Base-by-base conservation (phyloP, 2,888 invertebrate genomes). In the Coecobrya sp. region DNA sequence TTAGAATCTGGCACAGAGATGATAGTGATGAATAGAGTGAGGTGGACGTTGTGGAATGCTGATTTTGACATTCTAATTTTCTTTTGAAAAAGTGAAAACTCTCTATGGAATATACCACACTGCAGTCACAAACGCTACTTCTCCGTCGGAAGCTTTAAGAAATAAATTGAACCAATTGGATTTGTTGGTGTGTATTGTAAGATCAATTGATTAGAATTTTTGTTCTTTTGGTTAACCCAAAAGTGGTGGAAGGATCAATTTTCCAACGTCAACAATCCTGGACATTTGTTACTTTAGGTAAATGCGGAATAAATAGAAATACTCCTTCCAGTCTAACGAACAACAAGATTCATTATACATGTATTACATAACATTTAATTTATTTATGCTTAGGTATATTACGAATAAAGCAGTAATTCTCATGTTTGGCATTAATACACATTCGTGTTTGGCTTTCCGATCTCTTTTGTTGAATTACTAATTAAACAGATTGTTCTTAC, bases 11-110 rank as follows among this genome's bases (percentile, higher is more conserved):
- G n/a, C 16, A 25, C 4, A 25, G 0, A 19, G 16, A 68, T n/a
- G 68, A 68, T 68, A 30, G 11, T 65, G 25, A 70, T 79, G 16
- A 27, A 49, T 76, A 22, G 25, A 22, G 11, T 0, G 22, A 42
- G 11, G 25, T 81, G 27, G 55, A 30, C 52, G 13, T 8, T 49
- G 25, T 81, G 30, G 30, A 81, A 55, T 13, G 16, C 81, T 81
- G 81, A 22, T 81, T 81, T 55, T 81, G 81, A 81, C 81, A 81
- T 25, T 81, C 30, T 81, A 81, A 81, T 81, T 81, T 81, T 81
- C 81, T 55, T 55, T 52, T 10, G 13, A 27, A 22, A 81, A 55
- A 81, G n/a, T 81, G 16, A 30, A 19, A 81, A 22, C 55, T n/a
- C 81, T 55, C 81, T 8, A 25, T 27, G 70, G 70, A n/a, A 16